Base-by-base conservation (phyloP, 2,113 vertebrate species). In the Dermatemys mawii region DNA sequence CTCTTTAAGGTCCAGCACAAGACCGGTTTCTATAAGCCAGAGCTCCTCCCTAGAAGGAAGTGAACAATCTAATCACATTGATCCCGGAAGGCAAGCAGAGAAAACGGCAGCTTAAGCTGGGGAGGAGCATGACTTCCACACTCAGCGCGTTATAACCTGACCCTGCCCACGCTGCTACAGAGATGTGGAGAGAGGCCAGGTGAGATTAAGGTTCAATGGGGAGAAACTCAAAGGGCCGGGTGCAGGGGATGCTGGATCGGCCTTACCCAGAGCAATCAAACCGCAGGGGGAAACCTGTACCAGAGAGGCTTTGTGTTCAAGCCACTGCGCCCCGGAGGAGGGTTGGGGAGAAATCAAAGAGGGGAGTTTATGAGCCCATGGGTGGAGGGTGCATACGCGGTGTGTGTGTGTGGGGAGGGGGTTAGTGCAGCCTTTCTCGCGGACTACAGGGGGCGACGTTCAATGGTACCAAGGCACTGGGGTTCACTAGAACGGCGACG, bases 391-490 rank as follows among this genome's bases (percentile, higher is more conserved):
- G 22, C 38, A 11, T 24, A 75, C 11, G 5, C 17, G 22, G 11
- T 38, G 16, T 17, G 32, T 48, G 9, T 48, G 63, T 35, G 19
- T 16, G 60, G 22, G 55, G 53, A n/a, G 26, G 29, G 73, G 17
- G 50, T 51, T 22, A 53, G 51, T 32, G 50, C 46, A n/a, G 53
- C 73, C 21, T 84, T 84, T 79, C 81, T 70, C 80, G 38, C 86
- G 53, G 53, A 84, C 86, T 84, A 88, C 55, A 27, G 44, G 63
- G 60, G 46, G 78, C 17, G 17, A 75, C 60, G 54, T n/a, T 51
- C 35, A 83, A 80, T 48, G 51, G 50, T 87, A 87, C 75, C 79
- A 92, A 92, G 90, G 90, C 90, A 92, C 90, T 89, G 90, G 92
- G 82, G 81, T 87, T 84, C 82, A 91, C 89, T 91, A 88, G 83